Evolutionary conservation across 1,140 invertebrate species (phyloP), one percentile per base, ranked within the genome.

Genomic region (Maconellicoccus hirsutus): DNA sequence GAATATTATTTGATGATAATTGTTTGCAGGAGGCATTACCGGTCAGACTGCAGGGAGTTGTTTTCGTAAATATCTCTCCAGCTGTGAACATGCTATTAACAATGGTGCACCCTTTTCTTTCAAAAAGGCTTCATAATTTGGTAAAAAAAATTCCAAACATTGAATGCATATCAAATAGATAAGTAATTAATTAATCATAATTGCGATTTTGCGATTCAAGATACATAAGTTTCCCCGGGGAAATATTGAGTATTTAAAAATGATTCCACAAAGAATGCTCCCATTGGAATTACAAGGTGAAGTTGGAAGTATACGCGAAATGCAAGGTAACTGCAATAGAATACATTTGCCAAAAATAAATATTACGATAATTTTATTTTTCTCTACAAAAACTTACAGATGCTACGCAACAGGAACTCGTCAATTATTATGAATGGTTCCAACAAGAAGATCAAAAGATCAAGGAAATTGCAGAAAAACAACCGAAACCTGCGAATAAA

Each of bases 1-100:
- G 6, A 66, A 66, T 26, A 66, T 26, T 66, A 25, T 66, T 2
- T 66, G 6, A 19, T 23, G 2, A 66, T 66, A 1, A 25, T 66
- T 66, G 22, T 66, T 25, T 66, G 3, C 61, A 66, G 61, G 61
- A 66, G 25, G 61, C 61, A 8, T 66, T 66, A 22, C 61, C 61
- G 25, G 61, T 66, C 2, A 23, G 61, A 25, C 19, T 66, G 25
- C 21, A 66, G 25, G 61, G 61, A 14, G 25, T 66, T 23, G 10
- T 66, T 26, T 66, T 66, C 21, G 22, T 66, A 10, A 66, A 66
- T 16, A 66, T 66, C 16, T 66, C 61, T 66, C 21, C 61, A 23
- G 61, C 25, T 23, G 25, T 26, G 3, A 66, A 66, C 16, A 66
- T 66, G 61, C 10, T 66, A 26, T 14, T 66, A 66, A 66, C 61